Base-by-base conservation (phyloP, 2,888 invertebrate genomes). In the Schizotus pectinicornis region DNA sequence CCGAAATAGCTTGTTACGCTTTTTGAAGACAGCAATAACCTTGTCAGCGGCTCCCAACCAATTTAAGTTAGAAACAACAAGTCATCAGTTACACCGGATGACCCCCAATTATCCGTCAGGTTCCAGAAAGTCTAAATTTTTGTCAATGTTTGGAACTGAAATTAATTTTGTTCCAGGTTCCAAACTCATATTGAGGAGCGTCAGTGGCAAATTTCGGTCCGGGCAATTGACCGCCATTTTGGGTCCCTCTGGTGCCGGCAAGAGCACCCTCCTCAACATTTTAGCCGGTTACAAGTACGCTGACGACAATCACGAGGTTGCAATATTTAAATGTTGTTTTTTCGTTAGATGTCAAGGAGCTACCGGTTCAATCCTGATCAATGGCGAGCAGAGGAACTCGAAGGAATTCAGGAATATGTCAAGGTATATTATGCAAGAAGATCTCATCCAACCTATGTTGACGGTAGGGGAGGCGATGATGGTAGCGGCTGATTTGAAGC, bases 381-480 rank as follows among this genome's bases (percentile, higher is more conserved):
- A 96, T 78, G 92, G 91, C 0, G 84, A 86, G 66, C 85, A 87
- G 0, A 83, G 95, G 8, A 86, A 95, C 73, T 81, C 92, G 56
- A 84, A 87, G 14, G 83, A 87, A 65, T 97, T 97, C 80, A 85
- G 92, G 39, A 94, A 93, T 81, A 84, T 94, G 80, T 94, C 95
- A 0, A 88, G 95, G 50, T 97, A 97, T 81, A 98, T 98, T 68
- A 96, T 97, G 95, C 98, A 98, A 80, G 88, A 94, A 64, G 94
- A 94, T 74, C 81, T 93, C 0, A 80, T 95, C 11, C 92, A 96
- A 76, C 93, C 92, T 0, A 88, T 90, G 76, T 87, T 97, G 64
- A 92, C 94, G 0, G 94, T 96, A 1, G 82, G 86, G 59, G 98
- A 98, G 77, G 86, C 92, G 6, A 94, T 98, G 92, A 82, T 85